A percentile compares a stretch with the other conserved stretches of the same genome.
Conservation (phyloP, 2,113 vertebrate genomes). For the Bungarus multicinctus region DNA sequence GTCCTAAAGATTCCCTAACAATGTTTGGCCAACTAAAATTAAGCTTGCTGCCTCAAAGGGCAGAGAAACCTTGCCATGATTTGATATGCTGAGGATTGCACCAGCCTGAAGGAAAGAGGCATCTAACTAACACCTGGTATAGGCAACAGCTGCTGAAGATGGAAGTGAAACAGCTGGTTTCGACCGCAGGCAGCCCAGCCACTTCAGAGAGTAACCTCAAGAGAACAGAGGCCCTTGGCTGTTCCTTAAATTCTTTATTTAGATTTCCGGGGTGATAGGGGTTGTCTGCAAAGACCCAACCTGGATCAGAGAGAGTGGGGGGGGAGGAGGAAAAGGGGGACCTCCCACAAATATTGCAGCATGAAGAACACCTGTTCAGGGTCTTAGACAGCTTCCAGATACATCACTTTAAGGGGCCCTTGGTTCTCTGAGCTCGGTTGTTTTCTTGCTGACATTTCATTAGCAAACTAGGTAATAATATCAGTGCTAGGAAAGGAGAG, state of each 20-base stretch:
- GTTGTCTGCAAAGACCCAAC: background rate
- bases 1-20: background rate
- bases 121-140: background rate
- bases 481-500: background rate
- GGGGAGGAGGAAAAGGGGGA: background rate
- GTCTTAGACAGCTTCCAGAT: background rate
- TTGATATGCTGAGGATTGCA: background rate
- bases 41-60: background rate
- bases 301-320: background rate
- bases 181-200: background rate
- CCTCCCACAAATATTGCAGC: background rate
- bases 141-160: background rate
- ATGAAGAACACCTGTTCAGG: background rate
- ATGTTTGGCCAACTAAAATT: background rate
- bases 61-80: background rate
- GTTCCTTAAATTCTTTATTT: background rate
- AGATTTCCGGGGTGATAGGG: background rate
- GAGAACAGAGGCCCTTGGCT: background rate
- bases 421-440: too few relatives aligned
- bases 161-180: background rate
- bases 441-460: too few relatives aligned
- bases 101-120: background rate
- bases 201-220: background rate
- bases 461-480: too few relatives aligned
- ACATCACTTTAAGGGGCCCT: too few relatives aligned